These are phyloP conservation scores for Pseudomyrmex pallidus DNA, from an alignment of 1,140 invertebrate species.

Conservation along the genomic window DNA sequence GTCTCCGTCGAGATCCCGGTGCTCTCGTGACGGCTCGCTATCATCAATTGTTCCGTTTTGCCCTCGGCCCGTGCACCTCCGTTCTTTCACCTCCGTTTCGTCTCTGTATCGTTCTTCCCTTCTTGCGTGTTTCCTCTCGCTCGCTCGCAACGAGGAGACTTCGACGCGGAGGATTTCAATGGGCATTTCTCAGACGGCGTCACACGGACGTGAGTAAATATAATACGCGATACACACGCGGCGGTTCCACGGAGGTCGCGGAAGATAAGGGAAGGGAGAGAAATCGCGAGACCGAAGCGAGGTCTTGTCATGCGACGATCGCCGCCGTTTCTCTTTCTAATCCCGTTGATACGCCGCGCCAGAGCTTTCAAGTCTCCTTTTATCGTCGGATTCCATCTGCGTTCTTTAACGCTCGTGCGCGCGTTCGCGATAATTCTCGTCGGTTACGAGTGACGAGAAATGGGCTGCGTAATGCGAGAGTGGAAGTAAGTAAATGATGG, in stretches of 20 bases:
- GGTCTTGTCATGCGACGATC: conserved; percentile 7
- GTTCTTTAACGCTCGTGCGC: conserved; percentile 46
- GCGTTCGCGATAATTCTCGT: conserved; percentile 60
- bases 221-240: conserved; percentile 15
- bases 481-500: conserved; percentile 52
- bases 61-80: conserved; percentile 39
- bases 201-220: conserved; percentile 47
- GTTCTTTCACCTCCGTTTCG: conserved; percentile 8
- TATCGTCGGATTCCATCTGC: conserved; percentile 66
- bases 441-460: conserved; percentile 32
- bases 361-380: not conserved
- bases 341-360: conserved; percentile 7
- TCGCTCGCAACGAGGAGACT: conserved; percentile 36
- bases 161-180: conserved; percentile 62
- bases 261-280: not conserved
- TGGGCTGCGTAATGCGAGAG: conserved; percentile 44
- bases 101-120: not conserved
- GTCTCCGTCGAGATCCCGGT: conserved; percentile 43
- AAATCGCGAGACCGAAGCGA: conserved; percentile 19
- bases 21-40: conserved; percentile 65
- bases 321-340: conserved; percentile 26
- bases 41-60: conserved; percentile 70
- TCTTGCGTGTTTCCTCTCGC: conserved; percentile 11
- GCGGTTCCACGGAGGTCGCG: not conserved
- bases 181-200: conserved; percentile 64